These are phyloP conservation scores for Rhinoderma darwinii DNA, from an alignment of 2,113 vertebrate species.

Conservation along the genomic window DNA sequence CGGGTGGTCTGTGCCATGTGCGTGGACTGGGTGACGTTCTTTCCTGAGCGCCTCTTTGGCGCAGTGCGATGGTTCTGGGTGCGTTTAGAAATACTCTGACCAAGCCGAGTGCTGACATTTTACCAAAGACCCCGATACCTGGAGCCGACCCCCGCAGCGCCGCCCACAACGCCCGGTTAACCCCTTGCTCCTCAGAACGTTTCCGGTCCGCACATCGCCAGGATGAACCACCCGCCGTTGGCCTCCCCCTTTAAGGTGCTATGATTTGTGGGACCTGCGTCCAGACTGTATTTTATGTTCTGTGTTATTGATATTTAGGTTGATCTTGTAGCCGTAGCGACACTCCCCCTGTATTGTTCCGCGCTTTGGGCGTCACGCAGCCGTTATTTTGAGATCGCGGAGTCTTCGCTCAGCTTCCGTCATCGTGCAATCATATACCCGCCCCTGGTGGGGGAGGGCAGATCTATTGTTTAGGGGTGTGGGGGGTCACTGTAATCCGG, in stretches of 20 bases:
- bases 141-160: background rate
- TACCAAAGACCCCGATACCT: background rate
- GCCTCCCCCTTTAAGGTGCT: slow-evolving; percentile 28
- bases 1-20: background rate
- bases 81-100: background rate
- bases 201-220: background rate
- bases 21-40: background rate
- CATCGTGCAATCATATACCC: background rate
- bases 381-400: too few relatives aligned
- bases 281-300: slow-evolving; percentile 20
- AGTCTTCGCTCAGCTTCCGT: background rate
- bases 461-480: too few relatives aligned
- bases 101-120: too few relatives aligned
- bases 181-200: background rate
- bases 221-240: background rate
- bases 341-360: background rate
- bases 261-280: slow-evolving; percentile 1
- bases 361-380: background rate
- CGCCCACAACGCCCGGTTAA: background rate
- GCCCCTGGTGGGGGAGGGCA: background rate
- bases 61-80: background rate
- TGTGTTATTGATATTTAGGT: slow-evolving; percentile 21
- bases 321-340: slow-evolving; percentile 22
- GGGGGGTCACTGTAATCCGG: background rate
- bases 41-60: background rate